phyloP scores from a whole-genome alignment of 2,113 vertebrate genomes.

The Ovibos moschatus region DNA sequence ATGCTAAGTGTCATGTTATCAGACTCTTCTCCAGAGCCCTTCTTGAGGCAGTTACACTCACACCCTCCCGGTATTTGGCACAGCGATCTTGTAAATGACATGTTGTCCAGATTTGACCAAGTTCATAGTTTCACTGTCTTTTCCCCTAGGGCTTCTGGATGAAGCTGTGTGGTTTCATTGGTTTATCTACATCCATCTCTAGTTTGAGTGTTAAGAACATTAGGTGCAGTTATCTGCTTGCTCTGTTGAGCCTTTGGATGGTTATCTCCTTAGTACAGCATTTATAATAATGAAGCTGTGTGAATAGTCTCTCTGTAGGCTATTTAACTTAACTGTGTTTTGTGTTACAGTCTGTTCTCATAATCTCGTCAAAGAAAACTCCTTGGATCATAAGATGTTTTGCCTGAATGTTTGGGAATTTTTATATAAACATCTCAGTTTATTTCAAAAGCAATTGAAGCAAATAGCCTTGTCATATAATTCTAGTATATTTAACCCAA shows the following conservation, averaged over 20 bases:
- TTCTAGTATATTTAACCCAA: background rate
- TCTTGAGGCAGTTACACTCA: background rate
- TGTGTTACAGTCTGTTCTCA: background rate
- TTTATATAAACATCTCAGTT: background rate
- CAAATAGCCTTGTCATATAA: background rate
- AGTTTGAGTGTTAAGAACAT: background rate
- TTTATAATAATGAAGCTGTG: background rate
- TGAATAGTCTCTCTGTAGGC: background rate
- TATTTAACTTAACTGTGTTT: background rate
- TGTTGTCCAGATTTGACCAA: background rate
- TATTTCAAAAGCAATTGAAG: background rate
- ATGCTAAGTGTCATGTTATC: background rate
- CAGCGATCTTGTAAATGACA: background rate
- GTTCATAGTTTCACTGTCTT: background rate
- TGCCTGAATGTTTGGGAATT: background rate
- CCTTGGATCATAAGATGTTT: background rate
- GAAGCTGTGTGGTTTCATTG: accelerated
- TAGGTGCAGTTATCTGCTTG: background rate
- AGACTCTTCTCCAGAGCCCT: background rate
- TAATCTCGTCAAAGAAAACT: background rate
- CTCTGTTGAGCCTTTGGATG: background rate
- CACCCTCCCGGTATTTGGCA: background rate
- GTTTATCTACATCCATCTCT: accelerated
- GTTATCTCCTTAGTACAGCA: background rate
- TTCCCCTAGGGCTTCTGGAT: background rate